These are phyloP conservation scores for Caenorhabditis sinica DNA, from an alignment of 2,888 invertebrate genomes.

Conservation along the genomic window DNA sequence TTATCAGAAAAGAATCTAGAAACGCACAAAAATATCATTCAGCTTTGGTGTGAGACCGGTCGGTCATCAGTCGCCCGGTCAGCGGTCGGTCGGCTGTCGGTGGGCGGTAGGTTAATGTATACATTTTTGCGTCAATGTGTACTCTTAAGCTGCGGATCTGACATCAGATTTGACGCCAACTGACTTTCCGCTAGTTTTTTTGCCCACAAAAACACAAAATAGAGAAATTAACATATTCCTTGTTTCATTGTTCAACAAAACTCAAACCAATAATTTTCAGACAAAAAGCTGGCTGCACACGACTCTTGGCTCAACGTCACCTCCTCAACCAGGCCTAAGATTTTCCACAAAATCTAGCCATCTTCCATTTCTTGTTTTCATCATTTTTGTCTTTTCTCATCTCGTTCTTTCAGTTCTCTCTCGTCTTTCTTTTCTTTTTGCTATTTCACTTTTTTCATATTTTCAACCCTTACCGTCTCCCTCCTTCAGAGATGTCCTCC, in stretches of 20 bases:
- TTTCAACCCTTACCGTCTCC: conserved; percentile 16
- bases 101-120: too few species aligned
- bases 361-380: not conserved
- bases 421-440: conserved; percentile 9
- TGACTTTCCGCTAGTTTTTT: too few species aligned
- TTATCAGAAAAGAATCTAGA: too few species aligned
- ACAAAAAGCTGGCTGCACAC: conserved; percentile 81
- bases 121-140: too few species aligned
- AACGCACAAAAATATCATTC: too few species aligned
- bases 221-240: too few species aligned
- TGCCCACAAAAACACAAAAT: too few species aligned
- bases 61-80: too few species aligned
- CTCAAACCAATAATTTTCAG: conserved; percentile 47
- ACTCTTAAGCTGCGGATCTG: too few species aligned
- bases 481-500: conserved; percentile 29
- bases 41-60: too few species aligned
- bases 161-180: too few species aligned
- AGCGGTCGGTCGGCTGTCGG: too few species aligned
- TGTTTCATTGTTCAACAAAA: not conserved
- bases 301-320: conserved; percentile 78
- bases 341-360: not conserved
- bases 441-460: not conserved
- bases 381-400: not conserved
- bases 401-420: conserved; percentile 21
- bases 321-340: conserved; percentile 70